Base-by-base conservation (phyloP, 37 sponge, comb jelly and placozoan species). In the Chondrilla cf. caribensis region DNA sequence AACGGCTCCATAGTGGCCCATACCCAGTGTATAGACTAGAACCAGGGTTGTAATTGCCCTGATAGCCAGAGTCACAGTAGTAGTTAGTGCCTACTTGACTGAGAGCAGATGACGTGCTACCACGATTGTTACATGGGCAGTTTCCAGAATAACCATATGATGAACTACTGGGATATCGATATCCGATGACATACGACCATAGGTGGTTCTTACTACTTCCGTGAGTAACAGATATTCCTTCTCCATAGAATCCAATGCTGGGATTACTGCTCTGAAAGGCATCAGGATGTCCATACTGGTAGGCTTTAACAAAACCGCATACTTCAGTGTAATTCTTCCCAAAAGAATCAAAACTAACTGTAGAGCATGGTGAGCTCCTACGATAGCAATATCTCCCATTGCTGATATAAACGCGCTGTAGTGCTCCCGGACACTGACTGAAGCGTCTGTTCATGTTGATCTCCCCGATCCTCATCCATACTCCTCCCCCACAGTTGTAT, bases 391-490 rank as follows among this genome's bases (percentile, higher is more conserved):
- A 73, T 40, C 41, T 73, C 6, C 43, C 18, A 22, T 40, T 40
- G 41, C 40, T 6, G 2, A 39, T 24, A 1, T 7, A 21, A 39
- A 73, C 24, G 2, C 38, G 36, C 6, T 38, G 76, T 39, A 73
- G 76, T 42, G 76, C 1, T 18, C 42, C 18, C 1, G 76, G 76
- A 39, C 76, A 73, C 14, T 42, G n/a, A 42, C 38, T 24, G 41
- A 73, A 43, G 17, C 4, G 35, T 22, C 43, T 22, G 24, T 37
- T 39, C 76, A 73, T 73, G 44, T 73, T 37, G 40, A 73, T 36
- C 24, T 73, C 31, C 43, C 43, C 76, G 0, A 42, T 42, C 76
- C 76, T 73, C 76, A 73, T 73, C 76, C 76, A 73, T 22, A 73
- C 43, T 37, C 76, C 76, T 37, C 36, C 76, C 1, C 76, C 76